A percentile compares a stretch with the other conserved stretches of the same genome.
Conservation (phyloP, 2,113 vertebrate genomes). For the Hyperopisus bebe region DNA sequence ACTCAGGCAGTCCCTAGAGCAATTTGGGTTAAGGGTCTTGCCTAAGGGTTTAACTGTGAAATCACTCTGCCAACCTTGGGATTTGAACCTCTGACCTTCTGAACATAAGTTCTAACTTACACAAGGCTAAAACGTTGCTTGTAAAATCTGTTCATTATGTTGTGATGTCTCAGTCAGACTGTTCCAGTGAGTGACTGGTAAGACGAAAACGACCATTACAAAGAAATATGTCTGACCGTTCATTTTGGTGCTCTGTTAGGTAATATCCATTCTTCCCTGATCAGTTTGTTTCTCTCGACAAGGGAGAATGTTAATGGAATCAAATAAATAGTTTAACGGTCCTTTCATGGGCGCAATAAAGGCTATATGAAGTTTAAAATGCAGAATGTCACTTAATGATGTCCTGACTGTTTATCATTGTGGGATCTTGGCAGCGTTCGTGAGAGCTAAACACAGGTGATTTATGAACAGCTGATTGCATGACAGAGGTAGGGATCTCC, state of each 20-base stretch:
- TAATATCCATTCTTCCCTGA: neutral
- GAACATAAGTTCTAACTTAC: neutral
- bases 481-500: neutral
- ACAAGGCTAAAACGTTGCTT: neutral
- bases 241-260: neutral
- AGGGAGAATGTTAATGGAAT: constrained; percentile 11
- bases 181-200: neutral
- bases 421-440: neutral
- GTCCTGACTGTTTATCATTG: neutral
- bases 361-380: constrained; percentile 19
- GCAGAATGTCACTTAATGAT: neutral
- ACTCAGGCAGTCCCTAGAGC: neutral
- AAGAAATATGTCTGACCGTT: neutral
- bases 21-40: neutral
- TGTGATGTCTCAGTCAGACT: neutral
- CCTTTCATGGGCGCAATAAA: constrained; percentile 30
- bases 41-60: neutral
- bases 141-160: neutral
- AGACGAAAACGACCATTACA: neutral
- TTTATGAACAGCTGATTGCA: neutral
- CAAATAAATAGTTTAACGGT: constrained; percentile 22
- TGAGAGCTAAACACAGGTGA: neutral
- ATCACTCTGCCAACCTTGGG: neutral
- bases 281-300: constrained; percentile 29
- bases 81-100: neutral